Conservation (phyloP, 1,140 invertebrate genomes). For the Zaprionus ghesquierei region DNA sequence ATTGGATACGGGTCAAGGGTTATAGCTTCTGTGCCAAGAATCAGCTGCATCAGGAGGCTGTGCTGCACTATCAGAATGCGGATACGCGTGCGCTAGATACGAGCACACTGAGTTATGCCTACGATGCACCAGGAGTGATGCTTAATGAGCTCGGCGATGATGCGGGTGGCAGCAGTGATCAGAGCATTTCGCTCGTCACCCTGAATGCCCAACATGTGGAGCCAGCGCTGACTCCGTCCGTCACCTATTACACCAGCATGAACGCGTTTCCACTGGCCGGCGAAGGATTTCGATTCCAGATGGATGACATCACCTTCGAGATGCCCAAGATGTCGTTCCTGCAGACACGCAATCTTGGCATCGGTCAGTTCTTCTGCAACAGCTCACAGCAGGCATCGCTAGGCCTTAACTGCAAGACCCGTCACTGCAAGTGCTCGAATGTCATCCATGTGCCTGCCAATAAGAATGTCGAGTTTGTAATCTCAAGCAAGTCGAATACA, state of each 20-base stretch:
- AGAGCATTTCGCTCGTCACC: conserved; percentile 55
- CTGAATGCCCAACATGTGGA: conserved; percentile 45
- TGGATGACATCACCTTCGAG: conserved; percentile 75
- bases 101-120: conserved; percentile 58
- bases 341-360: conserved; percentile 72
- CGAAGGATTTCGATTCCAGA: conserved; percentile 72
- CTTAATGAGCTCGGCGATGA: conserved; percentile 67
- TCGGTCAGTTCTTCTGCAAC: conserved; percentile 72
- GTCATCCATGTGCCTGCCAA: conserved; percentile 78
- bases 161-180: conserved; percentile 1
- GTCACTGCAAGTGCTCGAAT: conserved; percentile 72
- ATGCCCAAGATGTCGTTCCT: conserved; percentile 76
- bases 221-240: conserved; percentile 29
- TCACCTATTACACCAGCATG: conserved; percentile 73
- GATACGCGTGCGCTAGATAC: conserved; percentile 40
- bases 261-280: conserved; percentile 47
- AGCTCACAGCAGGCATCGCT: conserved; percentile 61
- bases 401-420: conserved; percentile 65
- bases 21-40: conserved; percentile 69
- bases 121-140: conserved; percentile 56
- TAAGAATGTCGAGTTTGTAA: conserved; percentile 68
- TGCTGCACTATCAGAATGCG: conserved; percentile 72
- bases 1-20: conserved; percentile 84
- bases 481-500: conserved; percentile 64
- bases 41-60: conserved; percentile 72